Conservation (phyloP, 2,113 vertebrate genomes). For the Tachysurus vachellii region DNA sequence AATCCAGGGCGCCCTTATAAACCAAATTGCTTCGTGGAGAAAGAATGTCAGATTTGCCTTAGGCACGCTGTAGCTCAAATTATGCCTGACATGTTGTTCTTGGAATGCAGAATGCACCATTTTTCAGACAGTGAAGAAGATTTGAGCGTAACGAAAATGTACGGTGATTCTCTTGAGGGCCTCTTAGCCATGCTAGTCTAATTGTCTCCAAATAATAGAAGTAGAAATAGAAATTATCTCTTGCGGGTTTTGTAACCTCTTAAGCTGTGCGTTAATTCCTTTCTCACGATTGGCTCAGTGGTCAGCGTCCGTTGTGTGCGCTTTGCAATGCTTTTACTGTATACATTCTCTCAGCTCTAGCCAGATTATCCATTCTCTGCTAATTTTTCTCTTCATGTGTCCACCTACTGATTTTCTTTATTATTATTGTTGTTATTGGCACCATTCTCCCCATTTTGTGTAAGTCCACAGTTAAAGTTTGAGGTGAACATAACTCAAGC, state of each 20-base stretch:
- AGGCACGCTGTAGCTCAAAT: constrained; percentile 20
- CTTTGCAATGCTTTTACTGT: neutral
- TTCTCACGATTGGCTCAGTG: neutral
- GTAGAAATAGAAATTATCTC: neutral
- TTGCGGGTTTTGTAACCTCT: neutral
- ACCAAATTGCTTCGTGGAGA: constrained; percentile 36
- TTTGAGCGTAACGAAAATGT: neutral
- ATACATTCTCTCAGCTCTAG: neutral
- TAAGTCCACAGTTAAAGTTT: neutral
- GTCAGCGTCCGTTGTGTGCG: too few species aligned
- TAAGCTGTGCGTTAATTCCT: neutral
- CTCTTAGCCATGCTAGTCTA: neutral
- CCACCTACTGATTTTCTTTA: neutral
- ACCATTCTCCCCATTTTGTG: neutral
- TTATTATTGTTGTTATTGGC: neutral
- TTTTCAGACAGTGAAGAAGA: neutral
- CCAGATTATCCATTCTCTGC: neutral
- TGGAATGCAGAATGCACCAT: neutral
- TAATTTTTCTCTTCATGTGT: neutral
- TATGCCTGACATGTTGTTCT: constrained; percentile 16
- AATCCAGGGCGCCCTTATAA: constrained; percentile 32
- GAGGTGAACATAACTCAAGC: too few species aligned
- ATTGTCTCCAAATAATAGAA: neutral
- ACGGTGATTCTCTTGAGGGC: neutral
- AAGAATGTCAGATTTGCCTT: constrained; percentile 34